A percentile compares a stretch with the other conserved stretches of the same genome.
Conservation (phyloP, 2,797 vertebrate species). For the Crenuchus spilurus region DNA sequence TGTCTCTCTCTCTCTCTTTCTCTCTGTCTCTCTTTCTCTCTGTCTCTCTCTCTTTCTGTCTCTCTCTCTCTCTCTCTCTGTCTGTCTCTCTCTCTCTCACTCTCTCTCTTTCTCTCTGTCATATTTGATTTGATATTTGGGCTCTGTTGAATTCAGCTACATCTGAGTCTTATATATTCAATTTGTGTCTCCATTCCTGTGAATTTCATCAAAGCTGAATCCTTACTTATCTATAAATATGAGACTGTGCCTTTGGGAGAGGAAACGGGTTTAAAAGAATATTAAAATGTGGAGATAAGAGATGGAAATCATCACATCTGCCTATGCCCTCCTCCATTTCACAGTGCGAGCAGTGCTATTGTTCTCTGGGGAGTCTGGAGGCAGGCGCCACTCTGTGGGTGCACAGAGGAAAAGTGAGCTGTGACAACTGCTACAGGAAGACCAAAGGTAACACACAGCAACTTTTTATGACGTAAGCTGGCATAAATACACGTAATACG, state of each 20-base stretch:
- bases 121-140: neutral
- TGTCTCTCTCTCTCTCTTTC: neutral
- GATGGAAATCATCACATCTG: neutral
- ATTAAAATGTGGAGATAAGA: neutral
- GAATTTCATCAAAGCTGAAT: neutral
- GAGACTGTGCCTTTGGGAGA: neutral
- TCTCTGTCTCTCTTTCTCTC: neutral
- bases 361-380: conserved; percentile 37
- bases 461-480: neutral
- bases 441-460: conserved; percentile 30
- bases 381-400: conserved; percentile 48
- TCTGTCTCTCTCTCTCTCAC: neutral
- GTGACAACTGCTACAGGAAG: conserved; percentile 37
- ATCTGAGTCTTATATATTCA: neutral
- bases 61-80: neutral
- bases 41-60: neutral
- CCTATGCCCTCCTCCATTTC: neutral
- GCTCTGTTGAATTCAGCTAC: neutral
- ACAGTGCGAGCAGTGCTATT: conserved; percentile 39
- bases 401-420: conserved; percentile 30
- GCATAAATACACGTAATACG: too few relatives aligned
- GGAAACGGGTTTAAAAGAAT: neutral
- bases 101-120: neutral
- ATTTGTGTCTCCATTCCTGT: neutral
- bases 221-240: neutral